Percentiles rank a stretch among this genome's conserved stretches.
phyloP scores from a whole-genome alignment of 1,140 invertebrate species.

The Drosophila kanapiae region DNA sequence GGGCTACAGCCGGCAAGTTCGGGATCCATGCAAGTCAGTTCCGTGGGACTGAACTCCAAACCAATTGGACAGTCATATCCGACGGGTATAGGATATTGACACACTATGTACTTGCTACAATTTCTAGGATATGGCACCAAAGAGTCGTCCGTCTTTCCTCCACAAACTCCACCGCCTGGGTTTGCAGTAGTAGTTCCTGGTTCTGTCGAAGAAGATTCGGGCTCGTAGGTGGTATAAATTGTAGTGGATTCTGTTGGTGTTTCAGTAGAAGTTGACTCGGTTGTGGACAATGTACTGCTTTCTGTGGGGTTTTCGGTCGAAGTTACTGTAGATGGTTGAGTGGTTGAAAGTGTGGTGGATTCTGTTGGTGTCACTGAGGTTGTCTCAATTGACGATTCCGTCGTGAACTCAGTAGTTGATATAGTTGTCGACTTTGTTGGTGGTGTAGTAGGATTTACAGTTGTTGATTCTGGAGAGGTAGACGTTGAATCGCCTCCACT shows the following conservation, averaged over 20 bases:
- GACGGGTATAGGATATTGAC: slow-evolving; percentile 63
- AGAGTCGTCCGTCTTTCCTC: slow-evolving; percentile 33
- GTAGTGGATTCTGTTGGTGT: not conserved
- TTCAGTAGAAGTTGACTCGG: slow-evolving; percentile 8
- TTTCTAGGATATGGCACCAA: slow-evolving; percentile 68
- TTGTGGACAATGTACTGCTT: not conserved
- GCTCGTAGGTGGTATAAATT: slow-evolving; percentile 4
- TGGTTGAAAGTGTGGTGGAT: not conserved
- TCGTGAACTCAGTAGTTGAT: not conserved
- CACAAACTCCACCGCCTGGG: slow-evolving; percentile 57
- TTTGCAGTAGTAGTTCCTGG: slow-evolving; percentile 24
- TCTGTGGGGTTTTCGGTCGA: not conserved
- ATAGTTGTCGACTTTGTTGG: slow-evolving; percentile 5
- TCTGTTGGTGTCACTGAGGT: not conserved
- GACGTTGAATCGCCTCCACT: slow-evolving; percentile 9
- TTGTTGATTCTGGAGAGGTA: not conserved
- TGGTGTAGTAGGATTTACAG: not conserved
- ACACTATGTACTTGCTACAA: slow-evolving; percentile 69
- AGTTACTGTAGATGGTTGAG: slow-evolving; percentile 6
- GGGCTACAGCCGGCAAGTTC: slow-evolving; percentile 60
- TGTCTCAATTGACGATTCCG: not conserved
- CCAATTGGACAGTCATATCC: slow-evolving; percentile 60
- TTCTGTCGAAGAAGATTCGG: slow-evolving; percentile 13
- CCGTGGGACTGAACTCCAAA: slow-evolving; percentile 66
- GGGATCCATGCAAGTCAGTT: slow-evolving; percentile 60